Percentiles rank a stretch among this genome's conserved stretches.
Evolutionary conservation across 2,113 vertebrate genomes (phyloP).

Genomic region (Microtus oregoni): DNA sequence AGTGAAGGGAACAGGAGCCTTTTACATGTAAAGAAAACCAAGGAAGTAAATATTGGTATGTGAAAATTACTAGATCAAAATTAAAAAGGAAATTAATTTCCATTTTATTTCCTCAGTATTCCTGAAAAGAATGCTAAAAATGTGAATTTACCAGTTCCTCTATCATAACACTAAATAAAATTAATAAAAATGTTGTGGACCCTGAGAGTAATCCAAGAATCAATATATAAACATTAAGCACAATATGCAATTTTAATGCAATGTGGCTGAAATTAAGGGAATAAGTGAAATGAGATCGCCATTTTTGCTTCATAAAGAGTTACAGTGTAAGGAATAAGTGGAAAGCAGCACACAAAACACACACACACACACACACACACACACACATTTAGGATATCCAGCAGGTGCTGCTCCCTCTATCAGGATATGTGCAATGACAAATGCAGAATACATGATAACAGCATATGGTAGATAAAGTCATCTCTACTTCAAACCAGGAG

Average conservation of each 20-base stretch:
- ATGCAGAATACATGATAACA: neutral
- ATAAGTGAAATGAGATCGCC: neutral
- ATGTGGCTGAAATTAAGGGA: neutral
- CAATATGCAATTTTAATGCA: neutral
- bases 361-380: neutral
- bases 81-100: neutral
- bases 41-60: neutral
- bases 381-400: neutral
- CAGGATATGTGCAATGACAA: no score
- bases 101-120: neutral
- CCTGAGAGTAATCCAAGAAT: neutral
- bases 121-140: neutral
- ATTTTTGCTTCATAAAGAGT: neutral
- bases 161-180: neutral
- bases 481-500: neutral
- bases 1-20: neutral
- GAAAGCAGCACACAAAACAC: neutral
- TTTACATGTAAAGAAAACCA: neutral
- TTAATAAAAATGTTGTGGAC: neutral
- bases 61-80: neutral
- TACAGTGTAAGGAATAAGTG: neutral
- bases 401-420: neutral
- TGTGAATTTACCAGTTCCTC: neutral
- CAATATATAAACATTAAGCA: neutral
- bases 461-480: neutral